Conservation (phyloP, 1,140 invertebrate species). For the Drosophila yakuba region DNA sequence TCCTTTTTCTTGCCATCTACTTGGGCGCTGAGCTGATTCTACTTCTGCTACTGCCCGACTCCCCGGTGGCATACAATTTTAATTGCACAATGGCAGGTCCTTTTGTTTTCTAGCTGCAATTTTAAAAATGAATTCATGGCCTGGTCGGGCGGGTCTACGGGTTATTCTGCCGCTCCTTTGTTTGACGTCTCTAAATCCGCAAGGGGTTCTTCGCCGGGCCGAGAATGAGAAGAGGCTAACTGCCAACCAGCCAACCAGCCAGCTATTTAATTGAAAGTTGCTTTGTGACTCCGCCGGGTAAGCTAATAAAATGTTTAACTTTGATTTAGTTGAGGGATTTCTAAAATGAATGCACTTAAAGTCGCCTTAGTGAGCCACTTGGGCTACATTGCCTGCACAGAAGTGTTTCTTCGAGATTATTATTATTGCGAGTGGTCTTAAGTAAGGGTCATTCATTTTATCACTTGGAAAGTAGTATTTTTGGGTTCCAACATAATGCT, state of each 20-base stretch:
- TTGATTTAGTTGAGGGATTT: conserved; percentile 83
- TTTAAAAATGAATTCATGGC: conserved; percentile 75
- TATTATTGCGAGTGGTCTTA: not conserved
- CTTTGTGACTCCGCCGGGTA: conserved; percentile 72
- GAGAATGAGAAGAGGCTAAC: not conserved
- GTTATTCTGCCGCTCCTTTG: conserved; percentile 60
- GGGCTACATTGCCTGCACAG: not conserved
- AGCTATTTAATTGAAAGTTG: conserved; percentile 82
- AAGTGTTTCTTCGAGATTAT: not conserved
- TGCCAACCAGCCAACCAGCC: conserved; percentile 33
- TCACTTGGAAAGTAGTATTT: too few species aligned
- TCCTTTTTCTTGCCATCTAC: conserved; percentile 21
- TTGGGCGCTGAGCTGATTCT: conserved; percentile 13
- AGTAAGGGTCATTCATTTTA: too few species aligned
- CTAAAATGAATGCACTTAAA: conserved; percentile 64
- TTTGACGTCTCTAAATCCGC: conserved; percentile 74
- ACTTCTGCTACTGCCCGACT: conserved; percentile 27
- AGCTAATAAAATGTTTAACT: conserved; percentile 82
- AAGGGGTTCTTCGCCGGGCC: conserved; percentile 54
- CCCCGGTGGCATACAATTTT: conserved; percentile 79
- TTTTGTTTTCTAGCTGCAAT: conserved; percentile 75
- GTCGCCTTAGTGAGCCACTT: conserved; percentile 5
- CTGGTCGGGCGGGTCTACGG: conserved; percentile 40
- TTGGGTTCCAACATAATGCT: too few species aligned
- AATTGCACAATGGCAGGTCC: conserved; percentile 78